Percentiles rank a stretch among this genome's conserved stretches.
phyloP scores from a whole-genome alignment of 2,113 vertebrate species.

The Thamnophis sirtalis region DNA sequence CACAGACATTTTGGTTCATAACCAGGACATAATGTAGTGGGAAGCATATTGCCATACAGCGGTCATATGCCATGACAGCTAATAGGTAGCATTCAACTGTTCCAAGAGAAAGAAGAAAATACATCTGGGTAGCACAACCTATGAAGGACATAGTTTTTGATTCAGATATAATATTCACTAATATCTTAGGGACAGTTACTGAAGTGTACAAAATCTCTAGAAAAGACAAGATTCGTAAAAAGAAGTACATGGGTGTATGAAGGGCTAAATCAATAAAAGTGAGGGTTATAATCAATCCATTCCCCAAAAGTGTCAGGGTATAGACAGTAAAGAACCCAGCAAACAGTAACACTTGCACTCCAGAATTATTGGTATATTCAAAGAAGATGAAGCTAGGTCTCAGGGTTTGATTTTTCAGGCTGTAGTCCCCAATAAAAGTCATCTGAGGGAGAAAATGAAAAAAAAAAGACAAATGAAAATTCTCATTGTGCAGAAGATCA shows the following conservation, averaged over 20 bases:
- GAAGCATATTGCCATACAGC: neutral
- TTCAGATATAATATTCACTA: neutral
- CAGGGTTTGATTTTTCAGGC: too few relatives aligned
- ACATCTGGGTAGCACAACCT: neutral
- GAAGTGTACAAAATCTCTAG: neutral
- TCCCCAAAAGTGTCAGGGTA: neutral
- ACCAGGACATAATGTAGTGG: neutral
- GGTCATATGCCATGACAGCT: neutral
- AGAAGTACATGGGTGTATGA: neutral
- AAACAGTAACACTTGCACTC: too few relatives aligned
- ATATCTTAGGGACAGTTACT: neutral
- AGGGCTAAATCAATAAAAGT: neutral
- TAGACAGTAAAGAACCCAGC: neutral
- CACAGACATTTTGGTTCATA: neutral
- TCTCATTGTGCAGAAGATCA: too few relatives aligned
- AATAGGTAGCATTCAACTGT: neutral
- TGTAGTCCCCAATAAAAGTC: too few relatives aligned
- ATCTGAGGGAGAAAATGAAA: too few relatives aligned
- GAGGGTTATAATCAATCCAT: neutral
- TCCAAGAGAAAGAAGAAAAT: neutral
- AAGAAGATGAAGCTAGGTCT: too few relatives aligned
- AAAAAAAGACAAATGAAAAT: too few relatives aligned
- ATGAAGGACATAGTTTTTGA: neutral
- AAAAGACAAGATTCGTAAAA: neutral
- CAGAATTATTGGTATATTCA: too few relatives aligned